Conservation (phyloP, 2,888 invertebrate species). For the Norana najaformis region DNA sequence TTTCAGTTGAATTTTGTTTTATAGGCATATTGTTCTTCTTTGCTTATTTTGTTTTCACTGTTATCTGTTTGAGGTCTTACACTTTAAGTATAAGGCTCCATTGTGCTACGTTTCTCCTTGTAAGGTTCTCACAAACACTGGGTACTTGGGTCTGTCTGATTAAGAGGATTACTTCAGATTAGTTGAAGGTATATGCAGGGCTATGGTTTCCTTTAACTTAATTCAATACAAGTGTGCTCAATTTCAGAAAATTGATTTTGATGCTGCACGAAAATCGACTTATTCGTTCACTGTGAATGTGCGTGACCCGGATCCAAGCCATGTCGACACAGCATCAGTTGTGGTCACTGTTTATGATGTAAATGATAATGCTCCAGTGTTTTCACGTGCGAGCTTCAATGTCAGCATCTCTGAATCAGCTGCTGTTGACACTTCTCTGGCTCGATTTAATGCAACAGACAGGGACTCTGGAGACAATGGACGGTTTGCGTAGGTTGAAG, state of each 20-base stretch:
- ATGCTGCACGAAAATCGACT: slow-evolving; percentile 29
- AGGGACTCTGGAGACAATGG: slow-evolving; percentile 83
- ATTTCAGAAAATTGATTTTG: slow-evolving; percentile 42
- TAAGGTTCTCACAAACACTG: no score
- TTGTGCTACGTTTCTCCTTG: no score
- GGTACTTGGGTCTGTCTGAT: no score
- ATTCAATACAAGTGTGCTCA: no score
- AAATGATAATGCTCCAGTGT: slow-evolving; percentile 94
- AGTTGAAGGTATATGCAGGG: no score
- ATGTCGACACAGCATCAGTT: slow-evolving; percentile 33
- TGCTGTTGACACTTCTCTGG: slow-evolving; percentile 83
- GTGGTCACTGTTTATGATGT: slow-evolving; percentile 74
- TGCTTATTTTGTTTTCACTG: not conserved
- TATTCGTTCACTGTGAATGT: slow-evolving; percentile 38
- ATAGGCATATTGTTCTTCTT: no score
- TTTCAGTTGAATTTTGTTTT: not conserved
- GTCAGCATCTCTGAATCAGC: slow-evolving; percentile 77
- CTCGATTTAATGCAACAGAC: slow-evolving; percentile 92
- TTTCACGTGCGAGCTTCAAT: slow-evolving; percentile 61
- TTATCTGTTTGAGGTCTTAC: not conserved
- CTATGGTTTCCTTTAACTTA: no score
- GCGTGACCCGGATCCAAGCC: slow-evolving; percentile 30
- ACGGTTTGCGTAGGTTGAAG: slow-evolving; percentile 52
- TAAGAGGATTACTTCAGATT: no score
- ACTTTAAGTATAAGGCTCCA: not conserved